Conservation (phyloP, 2,888 invertebrate species). For the Bellardia pandia region DNA sequence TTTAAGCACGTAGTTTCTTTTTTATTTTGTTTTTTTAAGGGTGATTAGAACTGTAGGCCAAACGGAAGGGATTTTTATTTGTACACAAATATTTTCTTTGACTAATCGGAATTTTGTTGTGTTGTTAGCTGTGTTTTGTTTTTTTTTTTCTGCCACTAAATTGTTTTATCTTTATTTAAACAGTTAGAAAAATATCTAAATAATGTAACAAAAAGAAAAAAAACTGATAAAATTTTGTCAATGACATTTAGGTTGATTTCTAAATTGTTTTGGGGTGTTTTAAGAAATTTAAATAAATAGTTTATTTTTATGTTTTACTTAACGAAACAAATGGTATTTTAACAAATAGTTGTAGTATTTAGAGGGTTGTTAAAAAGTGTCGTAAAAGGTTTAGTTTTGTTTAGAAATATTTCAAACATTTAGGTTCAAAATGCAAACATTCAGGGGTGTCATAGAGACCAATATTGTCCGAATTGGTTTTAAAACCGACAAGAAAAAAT, state of each 20-base stretch:
- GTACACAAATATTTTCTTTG: not conserved
- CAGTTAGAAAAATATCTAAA: not conserved
- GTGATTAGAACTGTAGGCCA: not conserved
- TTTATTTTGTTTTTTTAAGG: not conserved
- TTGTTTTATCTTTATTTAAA: slow-evolving; percentile 48
- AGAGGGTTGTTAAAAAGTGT: too few species aligned
- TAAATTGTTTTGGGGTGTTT: not conserved
- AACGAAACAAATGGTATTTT: too few species aligned
- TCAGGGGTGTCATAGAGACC: too few species aligned
- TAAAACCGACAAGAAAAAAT: too few species aligned
- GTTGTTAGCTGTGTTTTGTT: not conserved
- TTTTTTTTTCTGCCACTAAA: not conserved
- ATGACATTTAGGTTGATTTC: not conserved
- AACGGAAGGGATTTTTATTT: slow-evolving; percentile 37
- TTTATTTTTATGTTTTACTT: not conserved
- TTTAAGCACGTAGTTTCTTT: slow-evolving; percentile 47
- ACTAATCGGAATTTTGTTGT: slow-evolving; percentile 42
- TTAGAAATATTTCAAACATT: too few species aligned
- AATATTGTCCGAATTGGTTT: too few species aligned
- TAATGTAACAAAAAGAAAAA: not conserved
- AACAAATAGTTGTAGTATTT: too few species aligned
- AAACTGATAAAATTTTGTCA: slow-evolving; percentile 8
- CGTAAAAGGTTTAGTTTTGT: too few species aligned
- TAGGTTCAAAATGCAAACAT: too few species aligned
- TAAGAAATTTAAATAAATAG: not conserved